Base-by-base conservation (phyloP, 2,888 invertebrate species). In the Crematogaster levior region DNA sequence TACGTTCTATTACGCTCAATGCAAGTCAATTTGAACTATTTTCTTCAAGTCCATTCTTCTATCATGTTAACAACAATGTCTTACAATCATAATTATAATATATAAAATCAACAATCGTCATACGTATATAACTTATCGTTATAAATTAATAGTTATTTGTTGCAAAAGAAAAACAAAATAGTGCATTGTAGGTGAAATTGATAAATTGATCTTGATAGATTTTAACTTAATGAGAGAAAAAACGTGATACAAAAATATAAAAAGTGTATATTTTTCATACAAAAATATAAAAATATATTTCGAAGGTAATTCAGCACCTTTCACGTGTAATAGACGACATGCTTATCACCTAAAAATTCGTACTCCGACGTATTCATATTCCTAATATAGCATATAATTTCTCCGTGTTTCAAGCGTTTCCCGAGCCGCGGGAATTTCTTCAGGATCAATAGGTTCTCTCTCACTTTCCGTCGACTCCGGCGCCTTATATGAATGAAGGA, bases 401-500 rank as follows among this genome's bases (percentile, higher is more conserved):
- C 73, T 46, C 60, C 43, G n/a, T 3, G 48, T 12, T 24, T 40
- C 10, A 56, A n/a, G 27, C 40, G 51, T 65, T 75, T 51, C 51
- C 63, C 63, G 75, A 48, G 15, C 37, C 63, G 75, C 75, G 63
- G 37, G 48, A 75, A 75, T 37, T 63, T 63, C 75, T 24, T 75
- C 51, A 27, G 51, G 51, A 75, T 75, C 51, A 21, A 40, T 48
- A 40, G 40, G 75, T 75, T 75, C 63, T 75, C 75, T 63, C 75
- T 63, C 63, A 75, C 75, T 75, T 75, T 75, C 75, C 75, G 63
- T 51, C 63, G 63, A 75, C 75, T 75, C 75, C 51, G 63, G 51
- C 75, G 63, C 75, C 63, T 75, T 75, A 75, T 75, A 75, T 75
- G 75, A 75, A 75, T 75, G 68, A 56, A 79, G 66, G 68, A 79